phyloP scores from a whole-genome alignment of 2,888 invertebrate species.

The Stenurella melanura region DNA sequence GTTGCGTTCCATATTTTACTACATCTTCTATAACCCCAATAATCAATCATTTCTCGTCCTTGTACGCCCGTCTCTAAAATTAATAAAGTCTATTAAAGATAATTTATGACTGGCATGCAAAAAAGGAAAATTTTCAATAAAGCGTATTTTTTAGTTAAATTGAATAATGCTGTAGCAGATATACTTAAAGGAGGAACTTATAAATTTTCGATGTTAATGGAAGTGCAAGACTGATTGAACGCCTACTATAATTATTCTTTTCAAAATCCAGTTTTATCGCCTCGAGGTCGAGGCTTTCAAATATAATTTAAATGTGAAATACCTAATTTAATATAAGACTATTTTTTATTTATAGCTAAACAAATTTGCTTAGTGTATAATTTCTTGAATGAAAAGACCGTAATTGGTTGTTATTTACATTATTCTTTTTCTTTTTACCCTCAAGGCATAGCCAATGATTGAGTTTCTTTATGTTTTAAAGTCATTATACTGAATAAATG shows the following conservation, averaged over 20 bases:
- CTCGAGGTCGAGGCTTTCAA: neutral
- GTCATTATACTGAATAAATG: too few relatives aligned
- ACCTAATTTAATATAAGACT: neutral
- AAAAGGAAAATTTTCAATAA: constrained; percentile 24
- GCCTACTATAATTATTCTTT: constrained; percentile 9
- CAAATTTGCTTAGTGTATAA: constrained; percentile 4
- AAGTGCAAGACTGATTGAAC: constrained; percentile 14
- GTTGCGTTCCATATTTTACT: constrained; percentile 1
- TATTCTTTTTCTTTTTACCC: too few relatives aligned
- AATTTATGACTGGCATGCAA: constrained; percentile 33
- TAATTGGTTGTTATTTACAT: too few relatives aligned
- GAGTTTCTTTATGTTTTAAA: too few relatives aligned
- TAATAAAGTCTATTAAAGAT: constrained; percentile 39
- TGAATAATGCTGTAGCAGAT: constrained; percentile 40
- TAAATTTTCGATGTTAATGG: constrained; percentile 23
- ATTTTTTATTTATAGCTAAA: neutral
- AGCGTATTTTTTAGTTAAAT: constrained; percentile 32
- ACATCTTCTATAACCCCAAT: neutral
- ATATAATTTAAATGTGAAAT: neutral
- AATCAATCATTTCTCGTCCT: constrained; percentile 26
- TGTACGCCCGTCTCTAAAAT: constrained; percentile 28
- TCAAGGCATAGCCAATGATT: too few relatives aligned
- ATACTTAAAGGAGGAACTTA: constrained; percentile 18
- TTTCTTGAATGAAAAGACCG: neutral
- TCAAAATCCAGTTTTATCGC: neutral